These are phyloP conservation scores for Mustela lutreola DNA, from an alignment of 2,113 vertebrate genomes.

Conservation along the genomic window DNA sequence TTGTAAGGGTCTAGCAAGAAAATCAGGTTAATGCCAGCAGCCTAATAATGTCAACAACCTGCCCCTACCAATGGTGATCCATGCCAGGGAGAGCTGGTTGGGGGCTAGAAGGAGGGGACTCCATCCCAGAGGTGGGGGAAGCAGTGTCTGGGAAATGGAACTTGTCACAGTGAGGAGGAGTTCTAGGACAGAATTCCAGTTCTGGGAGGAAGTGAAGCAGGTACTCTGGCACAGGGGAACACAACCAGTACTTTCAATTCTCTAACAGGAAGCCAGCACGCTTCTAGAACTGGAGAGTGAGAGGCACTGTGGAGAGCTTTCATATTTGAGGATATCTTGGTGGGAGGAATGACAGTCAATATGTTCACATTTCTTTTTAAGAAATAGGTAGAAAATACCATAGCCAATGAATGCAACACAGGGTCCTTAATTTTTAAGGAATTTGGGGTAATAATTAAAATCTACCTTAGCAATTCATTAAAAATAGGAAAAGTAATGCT, in stretches of 20 bases:
- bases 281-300: not conserved
- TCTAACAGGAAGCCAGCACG: not conserved
- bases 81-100: too few relatives aligned
- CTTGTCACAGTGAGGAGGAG: not conserved
- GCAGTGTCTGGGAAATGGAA: not conserved
- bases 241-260: not conserved
- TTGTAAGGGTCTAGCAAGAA: not conserved
- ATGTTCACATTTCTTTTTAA: not conserved
- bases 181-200: not conserved
- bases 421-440: not conserved
- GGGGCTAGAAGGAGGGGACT: not conserved
- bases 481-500: slow-evolving; percentile 29
- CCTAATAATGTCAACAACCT: not conserved
- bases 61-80: not conserved
- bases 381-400: not conserved
- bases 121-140: not conserved
- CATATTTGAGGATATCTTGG: not conserved
- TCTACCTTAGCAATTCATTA: not conserved
- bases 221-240: not conserved
- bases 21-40: not conserved
- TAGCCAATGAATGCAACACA: not conserved
- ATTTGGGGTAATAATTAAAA: not conserved
- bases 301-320: not conserved
- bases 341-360: not conserved
- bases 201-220: not conserved